Evolutionary conservation across 2,888 invertebrate genomes (phyloP).

Genomic region (Thymelicus acteon): DNA sequence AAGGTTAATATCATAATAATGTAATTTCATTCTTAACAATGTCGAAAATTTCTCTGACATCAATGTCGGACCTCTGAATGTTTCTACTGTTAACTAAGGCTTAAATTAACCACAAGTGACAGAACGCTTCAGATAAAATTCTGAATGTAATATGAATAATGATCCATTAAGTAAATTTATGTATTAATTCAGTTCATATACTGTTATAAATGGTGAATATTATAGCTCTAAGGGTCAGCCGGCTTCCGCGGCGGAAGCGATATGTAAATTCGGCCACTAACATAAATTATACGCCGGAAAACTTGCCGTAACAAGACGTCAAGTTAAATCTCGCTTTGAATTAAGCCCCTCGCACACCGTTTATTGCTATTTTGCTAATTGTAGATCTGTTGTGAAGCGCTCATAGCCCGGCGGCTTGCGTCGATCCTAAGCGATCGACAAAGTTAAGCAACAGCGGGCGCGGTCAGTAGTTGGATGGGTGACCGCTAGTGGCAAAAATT

Average conservation of each 20-base stretch:
- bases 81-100: too few relatives aligned
- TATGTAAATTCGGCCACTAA: conserved; percentile 52
- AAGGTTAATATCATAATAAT: too few relatives aligned
- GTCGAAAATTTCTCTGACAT: too few relatives aligned
- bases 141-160: not conserved
- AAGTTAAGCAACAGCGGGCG: too few relatives aligned
- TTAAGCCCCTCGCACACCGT: conserved; percentile 32
- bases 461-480: too few relatives aligned
- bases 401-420: too few relatives aligned
- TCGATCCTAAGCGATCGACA: too few relatives aligned
- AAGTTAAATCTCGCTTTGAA: conserved; percentile 51
- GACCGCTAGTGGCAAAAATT: too few relatives aligned
- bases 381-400: too few relatives aligned
- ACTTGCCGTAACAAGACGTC: conserved; percentile 59
- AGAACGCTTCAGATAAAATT: not conserved
- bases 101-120: not conserved
- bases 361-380: not conserved
- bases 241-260: conserved; percentile 48
- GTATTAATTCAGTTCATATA: conserved; percentile 25
- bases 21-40: too few relatives aligned
- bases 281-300: conserved; percentile 53
- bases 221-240: conserved; percentile 43
- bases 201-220: conserved; percentile 12
- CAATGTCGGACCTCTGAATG: too few relatives aligned
- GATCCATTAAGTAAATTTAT: conserved; percentile 18